Base-by-base conservation (phyloP, 2,888 invertebrate species). In the Gibbula magus region DNA sequence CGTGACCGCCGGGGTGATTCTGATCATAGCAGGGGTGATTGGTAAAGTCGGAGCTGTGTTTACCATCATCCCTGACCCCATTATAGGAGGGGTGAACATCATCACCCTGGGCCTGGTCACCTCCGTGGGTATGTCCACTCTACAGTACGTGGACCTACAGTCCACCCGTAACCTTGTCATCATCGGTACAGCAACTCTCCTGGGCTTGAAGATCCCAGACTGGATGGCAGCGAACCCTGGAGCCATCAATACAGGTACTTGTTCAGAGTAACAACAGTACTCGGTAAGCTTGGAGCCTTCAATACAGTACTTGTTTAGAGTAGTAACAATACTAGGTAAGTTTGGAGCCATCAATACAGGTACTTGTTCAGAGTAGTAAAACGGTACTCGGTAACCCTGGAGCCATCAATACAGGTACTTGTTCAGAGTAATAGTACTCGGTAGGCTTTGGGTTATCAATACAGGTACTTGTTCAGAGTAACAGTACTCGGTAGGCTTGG, bases 81-180 rank as follows among this genome's bases (percentile, higher is more conserved):
- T 94, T 5, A 91, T 94, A 32, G 94, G 92, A 16, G 92, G 92
- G 0, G 86, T 91, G 4, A 86, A 91, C 76, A 85, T 90, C 2
- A 86, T 91, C 10, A 83, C 90, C 82, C 89, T 91, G 81, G 91
- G 92, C 8, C 90, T 92, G 89, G 89, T 92, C 32, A 84, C 90
- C 4, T 89, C 91, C 0, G 91, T 92, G 3, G 92, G 92, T 4
- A 81, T 92, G 54, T 91, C 92, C 25, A 91, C 89, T n/a, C 83
- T 92, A 0, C 90, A 91, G 79, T 89, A 86, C 79, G 95, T 97
- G 53, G 95, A 97, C 89, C 93, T 98, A 84, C 96, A 96, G 91
- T 96, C 96, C 29, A 95, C 97, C 0, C 94, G 98, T 77, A 98
- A 98, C 93, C 94, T 98, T 74, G 97, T 97, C 92, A 96, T 98